These are phyloP conservation scores for Phalacrocorax carbo DNA, from an alignment of 2,113 vertebrate genomes.

Conservation along the genomic window DNA sequence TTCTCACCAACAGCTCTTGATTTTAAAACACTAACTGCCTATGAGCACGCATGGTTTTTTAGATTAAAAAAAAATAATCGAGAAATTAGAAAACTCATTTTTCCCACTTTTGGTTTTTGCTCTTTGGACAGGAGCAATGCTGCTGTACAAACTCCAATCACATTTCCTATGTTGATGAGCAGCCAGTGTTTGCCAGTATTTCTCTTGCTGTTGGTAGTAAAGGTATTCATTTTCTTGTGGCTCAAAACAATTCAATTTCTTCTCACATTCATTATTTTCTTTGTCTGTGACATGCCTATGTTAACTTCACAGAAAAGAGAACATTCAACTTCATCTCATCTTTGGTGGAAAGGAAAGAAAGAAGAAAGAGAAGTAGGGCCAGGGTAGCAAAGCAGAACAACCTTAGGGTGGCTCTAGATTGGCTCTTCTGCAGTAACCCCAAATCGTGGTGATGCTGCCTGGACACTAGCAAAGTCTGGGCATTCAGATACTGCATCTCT, in stretches of 20 bases:
- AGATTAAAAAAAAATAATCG: background rate
- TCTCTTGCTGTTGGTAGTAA: background rate
- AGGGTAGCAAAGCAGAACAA: background rate
- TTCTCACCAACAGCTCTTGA: background rate
- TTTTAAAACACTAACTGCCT: background rate
- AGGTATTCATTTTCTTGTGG: accelerated
- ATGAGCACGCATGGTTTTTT: background rate
- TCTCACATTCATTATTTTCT: background rate
- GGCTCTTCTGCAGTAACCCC: background rate
- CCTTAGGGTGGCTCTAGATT: background rate
- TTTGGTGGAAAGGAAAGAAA: background rate
- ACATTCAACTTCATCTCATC: background rate
- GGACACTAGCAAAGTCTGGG: background rate
- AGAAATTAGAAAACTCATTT: background rate
- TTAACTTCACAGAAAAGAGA: background rate
- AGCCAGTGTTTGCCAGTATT: background rate
- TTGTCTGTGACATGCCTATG: background rate
- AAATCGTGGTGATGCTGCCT: background rate
- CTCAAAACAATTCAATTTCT: background rate
- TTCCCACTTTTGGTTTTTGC: background rate
- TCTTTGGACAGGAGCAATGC: background rate
- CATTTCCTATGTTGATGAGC: background rate
- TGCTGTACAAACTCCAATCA: background rate
- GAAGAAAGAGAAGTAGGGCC: background rate
- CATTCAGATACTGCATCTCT: background rate